Conservation (phyloP, 1,140 invertebrate species). For the Atopsyche davidsoni region DNA sequence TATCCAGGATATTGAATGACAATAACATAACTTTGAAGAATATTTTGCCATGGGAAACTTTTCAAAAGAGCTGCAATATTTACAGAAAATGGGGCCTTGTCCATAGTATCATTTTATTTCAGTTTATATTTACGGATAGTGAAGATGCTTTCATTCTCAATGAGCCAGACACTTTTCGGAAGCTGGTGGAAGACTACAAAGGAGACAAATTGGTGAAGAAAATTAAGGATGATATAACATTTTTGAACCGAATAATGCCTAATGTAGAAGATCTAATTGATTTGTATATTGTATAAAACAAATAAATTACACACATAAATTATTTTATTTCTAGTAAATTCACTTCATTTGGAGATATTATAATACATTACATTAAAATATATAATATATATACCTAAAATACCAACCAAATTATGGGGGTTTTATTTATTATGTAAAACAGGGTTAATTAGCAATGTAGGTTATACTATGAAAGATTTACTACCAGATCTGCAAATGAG, state of each 20-base stretch:
- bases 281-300: conserved; percentile 6
- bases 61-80: conserved; percentile 11
- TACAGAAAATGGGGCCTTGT: conserved; percentile 15
- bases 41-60: conserved; percentile 13
- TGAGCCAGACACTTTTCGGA: neutral
- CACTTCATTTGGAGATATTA: no score
- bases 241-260: conserved; percentile 9
- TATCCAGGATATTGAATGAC: conserved; percentile 1
- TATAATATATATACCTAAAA: no score
- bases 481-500: no score
- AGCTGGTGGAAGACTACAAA: conserved; percentile 6
- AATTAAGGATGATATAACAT: conserved; percentile 1
- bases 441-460: no score
- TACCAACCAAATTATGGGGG: no score
- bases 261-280: conserved; percentile 20
- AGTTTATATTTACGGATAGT: conserved; percentile 13
- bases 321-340: no score
- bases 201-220: conserved; percentile 4
- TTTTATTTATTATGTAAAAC: no score
- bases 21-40: conserved; percentile 5
- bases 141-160: conserved; percentile 2
- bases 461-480: no score
- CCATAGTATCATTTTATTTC: conserved; percentile 11
- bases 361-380: no score
- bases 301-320: no score